Base-by-base conservation (phyloP, 35 echinoderm and acorn worm genomes). In the Amphiura filiformis region DNA sequence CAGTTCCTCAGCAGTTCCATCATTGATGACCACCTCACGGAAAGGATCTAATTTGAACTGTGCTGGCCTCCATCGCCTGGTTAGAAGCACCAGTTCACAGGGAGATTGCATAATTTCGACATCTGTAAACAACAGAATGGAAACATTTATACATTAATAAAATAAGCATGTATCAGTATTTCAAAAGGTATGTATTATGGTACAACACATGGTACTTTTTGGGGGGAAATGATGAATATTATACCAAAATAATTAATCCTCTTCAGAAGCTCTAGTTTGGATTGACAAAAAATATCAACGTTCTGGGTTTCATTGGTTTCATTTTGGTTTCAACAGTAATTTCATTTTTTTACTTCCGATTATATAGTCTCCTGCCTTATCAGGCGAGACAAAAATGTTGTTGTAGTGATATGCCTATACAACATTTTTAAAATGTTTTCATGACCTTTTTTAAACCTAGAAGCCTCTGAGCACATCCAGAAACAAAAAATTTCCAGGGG, bases 31-130 rank as follows among this genome's bases (percentile, higher is more conserved):
- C 11, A 99, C 84, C 56, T 99, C 96, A 33, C 90, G 42, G 38
- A 99, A 99, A 0, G 93, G 93, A 36, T 95, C 93, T 17, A 95
- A 57, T 82, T 90, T 95, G 57, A 99, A 91, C 64, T 95, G 64
- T 31, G 96, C 92, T 31, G 96, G 96, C 34, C 87, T 86, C 93
- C 96, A 99, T 47, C 90, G 36, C 39, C 80, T 94, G 37, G 90
- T 90, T 65, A 95, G 94, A 35, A 99, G 77, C 11, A 89, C 86
- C 56, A 95, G 80, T 23, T 99, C 86, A n/a, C 70, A 80, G 22
- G 82, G 83, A 13, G 86, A 84, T 37, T 90, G 34, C 32, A 99
- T 44, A 18, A 85, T 88, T 44, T 99, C 93, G 31, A 90, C 87
- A 75, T 89, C 96, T 99, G 85, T 31, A 52, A 76, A 39, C 56